Evolutionary conservation across 1,140 invertebrate species (phyloP).

Genomic region (Halesus radiatus): DNA sequence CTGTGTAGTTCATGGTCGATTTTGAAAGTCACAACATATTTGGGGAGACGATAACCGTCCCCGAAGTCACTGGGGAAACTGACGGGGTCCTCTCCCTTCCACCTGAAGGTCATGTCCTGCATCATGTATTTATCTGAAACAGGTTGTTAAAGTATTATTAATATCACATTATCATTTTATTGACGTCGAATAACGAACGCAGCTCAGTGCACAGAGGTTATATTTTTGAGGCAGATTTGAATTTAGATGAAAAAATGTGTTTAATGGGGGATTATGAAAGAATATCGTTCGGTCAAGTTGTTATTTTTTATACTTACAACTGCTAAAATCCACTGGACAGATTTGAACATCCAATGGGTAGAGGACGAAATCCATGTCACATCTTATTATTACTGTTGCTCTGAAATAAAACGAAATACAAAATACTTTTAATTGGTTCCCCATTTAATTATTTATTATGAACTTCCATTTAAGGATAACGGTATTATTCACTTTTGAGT

Average conservation of each 20-base stretch:
- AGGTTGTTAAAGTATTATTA: neutral
- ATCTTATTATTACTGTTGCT: slow-evolving; percentile 74
- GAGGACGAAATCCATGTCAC: slow-evolving; percentile 75
- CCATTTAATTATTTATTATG: no score
- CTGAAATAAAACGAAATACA: slow-evolving; percentile 63
- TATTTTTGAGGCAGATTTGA: no score
- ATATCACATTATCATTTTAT: no score
- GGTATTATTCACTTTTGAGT: no score
- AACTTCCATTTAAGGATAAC: no score
- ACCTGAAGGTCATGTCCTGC: slow-evolving; percentile 72
- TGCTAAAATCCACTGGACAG: slow-evolving; percentile 74
- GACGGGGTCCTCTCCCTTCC: slow-evolving; percentile 70
- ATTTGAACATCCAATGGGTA: slow-evolving; percentile 75
- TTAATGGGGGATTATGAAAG: no score
- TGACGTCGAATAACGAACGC: no score
- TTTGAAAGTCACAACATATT: slow-evolving; percentile 74
- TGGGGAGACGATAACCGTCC: slow-evolving; percentile 71
- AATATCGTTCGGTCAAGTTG: no score
- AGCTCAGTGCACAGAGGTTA: no score
- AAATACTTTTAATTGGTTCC: neutral
- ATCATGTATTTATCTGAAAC: slow-evolving; percentile 73
- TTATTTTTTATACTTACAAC: slow-evolving; percentile 70
- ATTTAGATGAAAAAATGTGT: no score
- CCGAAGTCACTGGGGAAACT: slow-evolving; percentile 69
- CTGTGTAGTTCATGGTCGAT: slow-evolving; percentile 72